Percentiles rank a stretch among this genome's conserved stretches.
These are phyloP conservation scores for Eulemur rufifrons DNA, from an alignment of 2,113 vertebrate genomes.

Conservation along the genomic window DNA sequence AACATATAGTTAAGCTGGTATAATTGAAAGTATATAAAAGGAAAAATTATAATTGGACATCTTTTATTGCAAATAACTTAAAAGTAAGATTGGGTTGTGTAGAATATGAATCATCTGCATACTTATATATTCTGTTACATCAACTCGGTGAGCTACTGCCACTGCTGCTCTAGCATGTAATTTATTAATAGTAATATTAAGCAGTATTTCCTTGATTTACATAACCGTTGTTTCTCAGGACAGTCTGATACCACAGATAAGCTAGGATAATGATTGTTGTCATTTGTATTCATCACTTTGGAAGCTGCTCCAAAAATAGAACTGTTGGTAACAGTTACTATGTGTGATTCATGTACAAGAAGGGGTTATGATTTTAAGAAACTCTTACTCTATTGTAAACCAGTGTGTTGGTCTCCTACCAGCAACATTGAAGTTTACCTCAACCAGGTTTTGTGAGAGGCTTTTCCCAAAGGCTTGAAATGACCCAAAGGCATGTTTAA, in stretches of 20 bases:
- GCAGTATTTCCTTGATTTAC: conserved; percentile 47
- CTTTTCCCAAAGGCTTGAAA: not conserved
- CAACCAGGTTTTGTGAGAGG: not conserved
- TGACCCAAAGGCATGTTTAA: conserved; percentile 29
- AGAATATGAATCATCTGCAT: not conserved
- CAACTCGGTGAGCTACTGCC: not conserved
- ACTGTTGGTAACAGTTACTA: not conserved
- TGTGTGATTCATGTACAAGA: not conserved
- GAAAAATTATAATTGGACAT: conserved; percentile 22
- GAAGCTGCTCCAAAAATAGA: not conserved
- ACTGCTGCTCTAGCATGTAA: conserved; percentile 57
- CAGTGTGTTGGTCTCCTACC: not conserved
- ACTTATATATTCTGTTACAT: conserved; percentile 49
- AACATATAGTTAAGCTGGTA: conserved; percentile 2
- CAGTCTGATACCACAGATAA: not conserved
- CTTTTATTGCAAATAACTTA: conserved; percentile 40
- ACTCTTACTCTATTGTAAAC: not conserved
- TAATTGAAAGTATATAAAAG: not conserved
- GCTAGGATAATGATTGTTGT: not conserved
- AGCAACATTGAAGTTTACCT: not conserved
- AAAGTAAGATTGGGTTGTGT: not conserved
- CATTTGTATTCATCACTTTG: conserved; percentile 20
- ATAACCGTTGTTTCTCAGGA: conserved; percentile 15
- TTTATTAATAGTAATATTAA: conserved; percentile 72
- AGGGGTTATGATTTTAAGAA: conserved; percentile 19